These are phyloP conservation scores for Eremobia ochroleuca DNA, from an alignment of 2,888 invertebrate species.

Conservation along the genomic window DNA sequence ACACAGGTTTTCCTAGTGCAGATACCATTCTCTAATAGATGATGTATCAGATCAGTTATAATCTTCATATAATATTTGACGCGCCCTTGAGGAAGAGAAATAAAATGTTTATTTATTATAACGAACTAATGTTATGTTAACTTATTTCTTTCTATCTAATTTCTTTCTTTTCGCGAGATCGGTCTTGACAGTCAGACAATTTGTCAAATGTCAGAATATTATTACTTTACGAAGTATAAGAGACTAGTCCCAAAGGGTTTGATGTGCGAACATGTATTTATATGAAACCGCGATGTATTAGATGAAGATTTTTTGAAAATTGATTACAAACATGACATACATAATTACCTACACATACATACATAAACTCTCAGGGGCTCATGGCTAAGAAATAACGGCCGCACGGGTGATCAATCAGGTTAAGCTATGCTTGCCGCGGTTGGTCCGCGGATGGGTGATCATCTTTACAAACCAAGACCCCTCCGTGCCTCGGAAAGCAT, in stretches of 20 bases:
- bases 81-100: too few relatives aligned
- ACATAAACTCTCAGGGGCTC: not conserved
- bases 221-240: slow-evolving; percentile 18
- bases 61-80: too few relatives aligned
- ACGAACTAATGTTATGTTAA: not conserved
- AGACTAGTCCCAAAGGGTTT: slow-evolving; percentile 23
- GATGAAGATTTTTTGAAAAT: not conserved
- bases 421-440: not conserved
- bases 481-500: too few relatives aligned
- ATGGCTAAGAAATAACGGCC: not conserved
- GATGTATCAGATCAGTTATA: too few relatives aligned
- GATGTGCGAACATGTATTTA: not conserved
- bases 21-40: too few relatives aligned
- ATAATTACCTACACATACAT: not conserved
- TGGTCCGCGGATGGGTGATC: too few relatives aligned
- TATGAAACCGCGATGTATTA: slow-evolving; percentile 3
- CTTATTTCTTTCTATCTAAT: slow-evolving; percentile 12
- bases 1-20: too few relatives aligned
- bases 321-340: not conserved
- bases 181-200: slow-evolving; percentile 26
- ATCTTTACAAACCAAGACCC: too few relatives aligned
- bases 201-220: slow-evolving; percentile 25
- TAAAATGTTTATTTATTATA: not conserved
- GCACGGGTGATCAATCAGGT: too few relatives aligned
- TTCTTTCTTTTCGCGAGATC: slow-evolving; percentile 15